A percentile compares a stretch with the other conserved stretches of the same genome.
These are phyloP conservation scores for honey bee (Apis mellifera) DNA, from an alignment of 1,140 invertebrate species.

Conservation along the genomic window DNA sequence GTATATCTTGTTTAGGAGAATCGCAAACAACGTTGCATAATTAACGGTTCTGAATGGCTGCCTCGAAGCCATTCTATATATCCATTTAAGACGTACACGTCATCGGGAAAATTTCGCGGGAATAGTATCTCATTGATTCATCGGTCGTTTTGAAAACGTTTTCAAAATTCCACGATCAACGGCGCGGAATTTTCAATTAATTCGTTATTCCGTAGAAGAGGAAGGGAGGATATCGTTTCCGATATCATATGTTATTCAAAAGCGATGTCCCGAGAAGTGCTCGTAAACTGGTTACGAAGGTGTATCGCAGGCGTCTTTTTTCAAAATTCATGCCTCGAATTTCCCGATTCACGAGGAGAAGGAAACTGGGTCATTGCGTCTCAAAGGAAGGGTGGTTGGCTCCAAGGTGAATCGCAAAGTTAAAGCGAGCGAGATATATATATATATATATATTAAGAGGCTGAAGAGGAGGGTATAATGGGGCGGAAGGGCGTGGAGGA, in stretches of 20 bases:
- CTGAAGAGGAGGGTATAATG: slow-evolving; percentile 27
- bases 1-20: slow-evolving; percentile 46
- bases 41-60: slow-evolving; percentile 25
- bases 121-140: background rate
- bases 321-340: slow-evolving; percentile 59
- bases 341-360: slow-evolving; percentile 40
- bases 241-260: slow-evolving; percentile 11
- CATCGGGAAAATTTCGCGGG: background rate
- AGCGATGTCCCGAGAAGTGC: background rate
- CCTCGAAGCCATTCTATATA: slow-evolving; percentile 1
- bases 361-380: slow-evolving; percentile 67
- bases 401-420: slow-evolving; percentile 46
- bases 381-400: slow-evolving; percentile 53
- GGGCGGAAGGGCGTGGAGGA: slow-evolving; percentile 31
- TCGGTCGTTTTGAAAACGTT: no score
- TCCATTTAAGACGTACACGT: slow-evolving; percentile 7
- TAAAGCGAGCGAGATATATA: slow-evolving; percentile 33
- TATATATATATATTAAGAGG: slow-evolving; percentile 14
- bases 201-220: background rate
- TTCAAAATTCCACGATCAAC: no score
- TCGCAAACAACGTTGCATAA: slow-evolving; percentile 22
- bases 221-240: background rate
- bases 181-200: background rate
- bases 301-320: slow-evolving; percentile 15
- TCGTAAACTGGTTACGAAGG: slow-evolving; percentile 44